A percentile compares a stretch with the other conserved stretches of the same genome.
phyloP scores from a whole-genome alignment of 2,888 invertebrate genomes.

The Epirrhoe alternata region DNA sequence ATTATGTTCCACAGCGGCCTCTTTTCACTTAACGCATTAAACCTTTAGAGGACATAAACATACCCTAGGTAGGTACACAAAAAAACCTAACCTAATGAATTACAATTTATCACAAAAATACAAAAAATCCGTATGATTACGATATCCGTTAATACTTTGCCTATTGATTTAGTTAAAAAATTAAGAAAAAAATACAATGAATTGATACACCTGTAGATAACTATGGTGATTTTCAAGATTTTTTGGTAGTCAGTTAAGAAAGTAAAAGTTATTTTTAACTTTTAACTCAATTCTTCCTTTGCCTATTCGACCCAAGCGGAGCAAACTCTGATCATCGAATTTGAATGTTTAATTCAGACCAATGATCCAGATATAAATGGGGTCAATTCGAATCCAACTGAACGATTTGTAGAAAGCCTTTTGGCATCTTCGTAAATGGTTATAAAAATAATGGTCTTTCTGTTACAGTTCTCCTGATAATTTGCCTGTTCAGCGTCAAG shows the following conservation, averaged over 20 bases:
- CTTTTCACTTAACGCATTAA: no score
- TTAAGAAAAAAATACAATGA: no score
- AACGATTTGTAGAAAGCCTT: neutral
- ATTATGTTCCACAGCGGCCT: no score
- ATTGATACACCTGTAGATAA: no score
- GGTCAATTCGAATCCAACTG: neutral
- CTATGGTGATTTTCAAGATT: neutral
- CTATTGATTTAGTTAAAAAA: no score
- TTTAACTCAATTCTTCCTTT: neutral
- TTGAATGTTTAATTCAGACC: constrained; percentile 1
- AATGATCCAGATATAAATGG: neutral
- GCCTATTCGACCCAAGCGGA: neutral
- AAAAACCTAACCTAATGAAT: no score
- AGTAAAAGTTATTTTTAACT: neutral
- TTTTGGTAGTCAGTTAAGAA: neutral
- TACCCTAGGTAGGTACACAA: no score
- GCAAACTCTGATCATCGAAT: neutral
- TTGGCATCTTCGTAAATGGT: neutral
- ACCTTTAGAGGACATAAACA: no score
- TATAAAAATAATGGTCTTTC: constrained; percentile 21
- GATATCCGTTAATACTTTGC: no score
- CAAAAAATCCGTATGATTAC: no score
- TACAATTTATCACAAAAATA: no score
- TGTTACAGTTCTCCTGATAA: constrained; percentile 75
- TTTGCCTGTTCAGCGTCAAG: constrained; percentile 79